Evolutionary conservation across 1,140 invertebrate species (phyloP).

Genomic region (Drosophila saltans): DNA sequence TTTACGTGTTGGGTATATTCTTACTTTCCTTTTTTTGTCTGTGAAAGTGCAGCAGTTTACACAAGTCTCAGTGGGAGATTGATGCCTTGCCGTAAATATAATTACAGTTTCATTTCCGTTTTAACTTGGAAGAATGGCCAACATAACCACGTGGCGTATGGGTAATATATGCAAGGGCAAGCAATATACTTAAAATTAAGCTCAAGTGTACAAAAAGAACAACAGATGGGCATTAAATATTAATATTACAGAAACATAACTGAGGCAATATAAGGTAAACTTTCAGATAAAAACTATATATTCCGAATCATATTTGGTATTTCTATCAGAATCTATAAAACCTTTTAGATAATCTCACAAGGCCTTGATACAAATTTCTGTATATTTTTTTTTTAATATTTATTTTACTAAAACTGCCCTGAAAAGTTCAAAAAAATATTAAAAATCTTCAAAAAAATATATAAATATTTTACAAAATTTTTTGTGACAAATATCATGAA

Average conservation of each 20-base stretch:
- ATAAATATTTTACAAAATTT: background rate
- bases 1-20: background rate
- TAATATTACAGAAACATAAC: too few relatives aligned
- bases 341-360: background rate
- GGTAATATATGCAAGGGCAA: constrained; percentile 31
- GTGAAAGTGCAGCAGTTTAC: constrained; percentile 9
- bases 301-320: too few relatives aligned
- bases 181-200: constrained; percentile 15
- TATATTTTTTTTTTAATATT: background rate
- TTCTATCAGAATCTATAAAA: too few relatives aligned
- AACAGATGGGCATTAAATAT: too few relatives aligned
- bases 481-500: background rate
- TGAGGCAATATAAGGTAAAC: too few relatives aligned
- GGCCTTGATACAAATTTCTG: background rate
- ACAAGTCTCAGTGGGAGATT: background rate
- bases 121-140: constrained; percentile 40
- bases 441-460: background rate
- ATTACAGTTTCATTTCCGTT: constrained; percentile 73
- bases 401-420: too few relatives aligned
- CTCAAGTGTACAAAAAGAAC: background rate
- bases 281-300: too few relatives aligned
- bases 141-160: constrained; percentile 41
- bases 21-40: background rate
- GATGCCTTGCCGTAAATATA: constrained; percentile 64
- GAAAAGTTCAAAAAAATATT: background rate